Evolutionary conservation across 35 echinoderm and acorn worm species (phyloP).

Genomic region (Apostichopus parvimensis): DNA sequence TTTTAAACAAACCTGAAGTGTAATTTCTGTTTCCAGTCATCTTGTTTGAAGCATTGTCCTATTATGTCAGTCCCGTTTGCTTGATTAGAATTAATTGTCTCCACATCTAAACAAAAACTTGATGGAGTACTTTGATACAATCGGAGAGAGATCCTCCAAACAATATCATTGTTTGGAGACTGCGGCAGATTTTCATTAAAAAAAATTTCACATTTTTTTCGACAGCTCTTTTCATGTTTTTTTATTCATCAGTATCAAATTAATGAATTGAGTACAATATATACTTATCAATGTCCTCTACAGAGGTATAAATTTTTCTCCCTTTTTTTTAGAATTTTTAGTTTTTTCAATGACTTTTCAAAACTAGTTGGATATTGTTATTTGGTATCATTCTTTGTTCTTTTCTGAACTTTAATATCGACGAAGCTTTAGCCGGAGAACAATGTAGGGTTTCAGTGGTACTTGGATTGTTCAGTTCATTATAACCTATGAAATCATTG

Average conservation of each 20-base stretch:
- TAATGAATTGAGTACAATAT: neutral
- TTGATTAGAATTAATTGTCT: neutral
- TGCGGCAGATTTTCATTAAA: neutral
- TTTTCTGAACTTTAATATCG: neutral
- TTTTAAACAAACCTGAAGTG: neutral
- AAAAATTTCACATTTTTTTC: neutral
- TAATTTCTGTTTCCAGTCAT: conserved; percentile 1
- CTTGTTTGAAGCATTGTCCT: neutral
- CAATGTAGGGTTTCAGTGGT: too few species aligned
- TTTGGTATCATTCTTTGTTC: neutral
- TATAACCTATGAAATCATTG: too few species aligned
- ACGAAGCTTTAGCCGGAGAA: too few species aligned
- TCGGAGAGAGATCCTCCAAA: neutral
- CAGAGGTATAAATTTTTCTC: neutral
- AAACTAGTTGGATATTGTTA: neutral
- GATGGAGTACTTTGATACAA: neutral
- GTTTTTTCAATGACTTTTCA: neutral
- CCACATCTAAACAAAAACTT: neutral
- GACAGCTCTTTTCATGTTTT: neutral
- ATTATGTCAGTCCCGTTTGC: neutral
- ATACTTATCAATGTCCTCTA: neutral
- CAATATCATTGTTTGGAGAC: neutral
- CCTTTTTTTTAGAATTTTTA: neutral
- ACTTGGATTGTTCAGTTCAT: too few species aligned
- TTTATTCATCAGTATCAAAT: neutral